These are phyloP conservation scores for Labeo calbasu DNA, from an alignment of 2,797 vertebrate genomes.

Conservation along the genomic window DNA sequence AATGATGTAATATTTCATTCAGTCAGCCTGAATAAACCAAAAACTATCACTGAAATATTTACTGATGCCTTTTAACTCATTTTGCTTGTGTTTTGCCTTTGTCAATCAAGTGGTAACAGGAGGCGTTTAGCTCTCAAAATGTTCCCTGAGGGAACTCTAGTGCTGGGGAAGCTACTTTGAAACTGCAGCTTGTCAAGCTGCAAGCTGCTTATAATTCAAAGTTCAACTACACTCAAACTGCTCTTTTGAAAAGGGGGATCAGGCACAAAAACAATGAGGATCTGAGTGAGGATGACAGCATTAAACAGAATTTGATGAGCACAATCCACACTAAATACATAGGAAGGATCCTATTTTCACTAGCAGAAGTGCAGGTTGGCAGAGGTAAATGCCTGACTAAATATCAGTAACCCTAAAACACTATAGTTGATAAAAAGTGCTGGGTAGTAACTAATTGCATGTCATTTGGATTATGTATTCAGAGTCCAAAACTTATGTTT, in stretches of 20 bases:
- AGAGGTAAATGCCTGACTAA: not conserved
- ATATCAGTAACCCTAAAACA: not conserved
- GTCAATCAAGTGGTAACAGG: not conserved
- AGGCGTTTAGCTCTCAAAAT: not conserved
- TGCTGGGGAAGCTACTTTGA: slow-evolving; percentile 7
- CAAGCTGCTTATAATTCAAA: slow-evolving; percentile 16
- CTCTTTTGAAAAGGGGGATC: slow-evolving; percentile 14
- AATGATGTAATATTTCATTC: not conserved
- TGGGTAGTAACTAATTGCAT: not conserved
- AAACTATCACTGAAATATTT: not conserved
- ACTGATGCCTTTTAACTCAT: slow-evolving; percentile 19
- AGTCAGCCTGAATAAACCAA: not conserved
- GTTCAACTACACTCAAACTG: slow-evolving; percentile 5
- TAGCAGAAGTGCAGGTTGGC: too few relatives aligned
- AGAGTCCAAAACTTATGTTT: not conserved
- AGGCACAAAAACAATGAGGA: not conserved
- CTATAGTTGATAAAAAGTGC: not conserved
- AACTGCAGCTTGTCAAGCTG: slow-evolving; percentile 1
- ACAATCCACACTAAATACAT: not conserved
- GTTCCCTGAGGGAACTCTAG: not conserved
- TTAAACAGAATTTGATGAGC: not conserved
- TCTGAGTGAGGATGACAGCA: not conserved
- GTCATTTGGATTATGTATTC: not conserved
- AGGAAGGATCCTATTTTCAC: not conserved
- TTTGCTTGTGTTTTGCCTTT: slow-evolving; percentile 1